Conservation (phyloP, 2,888 invertebrate genomes). For the Trichacis sp. region DNA sequence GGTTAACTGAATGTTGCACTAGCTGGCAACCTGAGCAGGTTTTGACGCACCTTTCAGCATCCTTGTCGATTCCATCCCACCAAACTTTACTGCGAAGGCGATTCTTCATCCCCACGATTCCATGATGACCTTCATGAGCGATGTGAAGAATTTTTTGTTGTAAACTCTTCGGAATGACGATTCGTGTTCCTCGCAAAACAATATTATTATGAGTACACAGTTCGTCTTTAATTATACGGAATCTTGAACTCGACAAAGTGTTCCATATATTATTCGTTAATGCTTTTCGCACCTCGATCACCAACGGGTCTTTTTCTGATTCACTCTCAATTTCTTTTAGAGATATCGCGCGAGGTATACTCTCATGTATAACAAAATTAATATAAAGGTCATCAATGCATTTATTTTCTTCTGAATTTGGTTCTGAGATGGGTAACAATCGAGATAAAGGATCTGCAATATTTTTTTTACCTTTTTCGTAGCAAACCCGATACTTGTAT, state of each 20-base stretch:
- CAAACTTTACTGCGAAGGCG: constrained; percentile 44
- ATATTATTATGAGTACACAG: constrained; percentile 31
- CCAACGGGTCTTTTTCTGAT: constrained; percentile 21
- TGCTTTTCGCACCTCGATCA: constrained; percentile 21
- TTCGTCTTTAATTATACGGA: constrained; percentile 31
- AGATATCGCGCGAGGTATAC: constrained; percentile 18
- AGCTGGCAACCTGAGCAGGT: constrained; percentile 41
- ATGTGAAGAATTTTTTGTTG: constrained; percentile 1
- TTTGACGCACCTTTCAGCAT: constrained; percentile 39
- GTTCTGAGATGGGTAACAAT: not conserved
- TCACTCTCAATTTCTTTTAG: constrained; percentile 24
- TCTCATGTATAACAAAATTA: constrained; percentile 7
- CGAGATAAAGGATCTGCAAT: constrained; percentile 52
- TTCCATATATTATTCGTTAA: constrained; percentile 25
- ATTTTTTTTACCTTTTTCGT: constrained; percentile 42
- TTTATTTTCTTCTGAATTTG: not conserved
- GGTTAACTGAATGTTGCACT: constrained; percentile 8
- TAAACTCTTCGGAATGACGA: constrained; percentile 5
- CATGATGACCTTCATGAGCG: constrained; percentile 57
- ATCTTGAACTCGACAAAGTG: constrained; percentile 14
- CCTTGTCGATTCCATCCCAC: constrained; percentile 44
- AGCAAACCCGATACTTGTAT: constrained; percentile 50
- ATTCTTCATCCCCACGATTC: constrained; percentile 45
- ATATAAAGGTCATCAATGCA: constrained; percentile 19
- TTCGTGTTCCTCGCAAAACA: constrained; percentile 36